Conservation (phyloP, 2,113 vertebrate genomes). For the Cyprinodon brontotheroides region DNA sequence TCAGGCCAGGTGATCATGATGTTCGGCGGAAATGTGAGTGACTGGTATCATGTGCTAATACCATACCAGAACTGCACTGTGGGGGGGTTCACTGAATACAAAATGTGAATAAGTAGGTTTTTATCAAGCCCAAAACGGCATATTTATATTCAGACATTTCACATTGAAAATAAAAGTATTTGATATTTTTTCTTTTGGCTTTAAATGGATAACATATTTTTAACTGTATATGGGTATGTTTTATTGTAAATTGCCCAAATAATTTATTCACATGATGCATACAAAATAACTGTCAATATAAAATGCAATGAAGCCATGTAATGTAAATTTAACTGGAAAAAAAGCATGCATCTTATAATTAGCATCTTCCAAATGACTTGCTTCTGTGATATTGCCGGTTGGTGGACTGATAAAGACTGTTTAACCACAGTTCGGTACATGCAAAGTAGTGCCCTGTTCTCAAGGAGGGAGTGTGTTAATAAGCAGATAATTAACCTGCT, state of each 20-base stretch:
- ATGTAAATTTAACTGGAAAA: not conserved
- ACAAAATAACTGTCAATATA: not conserved
- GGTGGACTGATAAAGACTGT: not conserved
- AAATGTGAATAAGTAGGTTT: not conserved
- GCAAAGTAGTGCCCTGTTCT: not conserved
- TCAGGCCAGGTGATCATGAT: slow-evolving; percentile 65
- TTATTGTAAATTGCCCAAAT: not conserved
- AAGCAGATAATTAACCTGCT: not conserved
- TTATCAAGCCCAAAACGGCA: not conserved
- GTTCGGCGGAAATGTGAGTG: slow-evolving; percentile 32
- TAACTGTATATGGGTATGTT: not conserved
- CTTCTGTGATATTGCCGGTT: not conserved
- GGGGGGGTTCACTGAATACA: slow-evolving; percentile 17
- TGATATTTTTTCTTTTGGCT: not conserved
- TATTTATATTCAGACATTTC: not conserved
- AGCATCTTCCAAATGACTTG: not conserved
- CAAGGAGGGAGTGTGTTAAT: not conserved
- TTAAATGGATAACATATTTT: not conserved
- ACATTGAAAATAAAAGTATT: not conserved
- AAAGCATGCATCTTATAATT: not conserved
- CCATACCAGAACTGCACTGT: slow-evolving; percentile 26
- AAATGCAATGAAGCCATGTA: not conserved
- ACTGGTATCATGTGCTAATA: slow-evolving; percentile 26
- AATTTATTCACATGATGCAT: not conserved
- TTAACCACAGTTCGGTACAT: not conserved